phyloP scores from a whole-genome alignment of 2,797 vertebrate species.

The Pipistrellus pygmaeus region DNA sequence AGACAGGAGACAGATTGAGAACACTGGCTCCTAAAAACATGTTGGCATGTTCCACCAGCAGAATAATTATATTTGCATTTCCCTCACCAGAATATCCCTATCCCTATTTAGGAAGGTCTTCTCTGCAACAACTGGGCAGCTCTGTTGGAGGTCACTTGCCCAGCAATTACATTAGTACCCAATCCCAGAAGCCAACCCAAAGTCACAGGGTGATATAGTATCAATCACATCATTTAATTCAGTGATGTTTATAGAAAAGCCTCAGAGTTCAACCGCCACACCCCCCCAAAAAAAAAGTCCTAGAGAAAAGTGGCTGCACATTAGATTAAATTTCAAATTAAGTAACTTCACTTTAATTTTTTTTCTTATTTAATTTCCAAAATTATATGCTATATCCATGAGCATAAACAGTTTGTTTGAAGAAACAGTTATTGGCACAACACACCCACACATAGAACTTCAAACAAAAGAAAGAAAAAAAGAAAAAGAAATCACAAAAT shows the following conservation, averaged over 20 bases:
- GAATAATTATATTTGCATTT: not conserved
- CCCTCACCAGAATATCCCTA: accelerated
- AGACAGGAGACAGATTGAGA: not conserved
- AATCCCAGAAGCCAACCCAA: not conserved
- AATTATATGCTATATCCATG: not conserved
- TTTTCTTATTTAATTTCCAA: conserved; percentile 4
- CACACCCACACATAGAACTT: not conserved
- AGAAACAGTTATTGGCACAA: conserved; percentile 36
- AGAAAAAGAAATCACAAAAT: not conserved
- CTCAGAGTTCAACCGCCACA: not conserved
- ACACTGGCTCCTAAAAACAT: not conserved
- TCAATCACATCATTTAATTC: conserved; percentile 3
- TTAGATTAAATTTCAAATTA: conserved; percentile 24
- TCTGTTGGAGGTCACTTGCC: not conserved
- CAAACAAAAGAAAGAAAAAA: conserved; percentile 12
- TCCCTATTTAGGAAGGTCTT: not conserved
- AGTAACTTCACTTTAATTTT: not conserved
- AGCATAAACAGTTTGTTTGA: not conserved
- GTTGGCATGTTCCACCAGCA: not conserved
- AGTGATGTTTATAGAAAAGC: not conserved
- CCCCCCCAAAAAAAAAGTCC: too few relatives aligned
- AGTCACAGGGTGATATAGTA: not conserved
- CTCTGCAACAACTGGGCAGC: not conserved
- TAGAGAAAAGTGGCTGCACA: not conserved
- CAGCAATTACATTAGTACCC: not conserved